Evolutionary conservation across 2,797 vertebrate species (phyloP).

Genomic region (Ctenosaura bakeri): DNA sequence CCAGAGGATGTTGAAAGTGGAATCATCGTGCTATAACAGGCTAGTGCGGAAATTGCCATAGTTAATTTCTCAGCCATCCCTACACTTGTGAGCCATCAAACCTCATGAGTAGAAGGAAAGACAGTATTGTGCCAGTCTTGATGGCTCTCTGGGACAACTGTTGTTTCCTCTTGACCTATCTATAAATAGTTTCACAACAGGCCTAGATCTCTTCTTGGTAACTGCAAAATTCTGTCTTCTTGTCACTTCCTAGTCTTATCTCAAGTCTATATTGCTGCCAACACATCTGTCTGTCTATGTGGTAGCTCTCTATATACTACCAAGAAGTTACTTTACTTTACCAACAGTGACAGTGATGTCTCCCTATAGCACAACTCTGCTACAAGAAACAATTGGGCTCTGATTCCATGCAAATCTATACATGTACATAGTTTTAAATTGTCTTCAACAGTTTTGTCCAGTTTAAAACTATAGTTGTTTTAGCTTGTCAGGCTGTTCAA

Average conservation of each 20-base stretch:
- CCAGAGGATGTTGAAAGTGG: too few relatives aligned
- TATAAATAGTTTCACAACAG: neutral
- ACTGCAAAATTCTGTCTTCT: neutral
- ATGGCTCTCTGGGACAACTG: too few relatives aligned
- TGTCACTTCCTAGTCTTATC: neutral
- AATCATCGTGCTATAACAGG: too few relatives aligned
- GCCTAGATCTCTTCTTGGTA: neutral
- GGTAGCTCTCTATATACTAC: neutral
- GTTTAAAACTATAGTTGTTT: too few relatives aligned
- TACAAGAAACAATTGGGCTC: too few relatives aligned
- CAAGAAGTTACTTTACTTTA: neutral
- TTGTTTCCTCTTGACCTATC: neutral
- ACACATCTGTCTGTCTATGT: neutral
- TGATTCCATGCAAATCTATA: too few relatives aligned
- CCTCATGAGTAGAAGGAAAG: neutral
- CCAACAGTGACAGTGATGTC: neutral
- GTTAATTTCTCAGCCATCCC: too few relatives aligned
- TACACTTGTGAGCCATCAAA: too few relatives aligned
- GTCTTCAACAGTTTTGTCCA: too few relatives aligned
- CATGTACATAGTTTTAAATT: too few relatives aligned
- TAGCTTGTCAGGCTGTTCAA: too few relatives aligned
- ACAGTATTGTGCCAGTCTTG: neutral
- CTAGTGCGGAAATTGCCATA: too few relatives aligned
- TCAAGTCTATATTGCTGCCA: neutral
- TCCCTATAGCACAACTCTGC: neutral